Conservation (phyloP, 2,797 vertebrate genomes). For the Microtus californicus region DNA sequence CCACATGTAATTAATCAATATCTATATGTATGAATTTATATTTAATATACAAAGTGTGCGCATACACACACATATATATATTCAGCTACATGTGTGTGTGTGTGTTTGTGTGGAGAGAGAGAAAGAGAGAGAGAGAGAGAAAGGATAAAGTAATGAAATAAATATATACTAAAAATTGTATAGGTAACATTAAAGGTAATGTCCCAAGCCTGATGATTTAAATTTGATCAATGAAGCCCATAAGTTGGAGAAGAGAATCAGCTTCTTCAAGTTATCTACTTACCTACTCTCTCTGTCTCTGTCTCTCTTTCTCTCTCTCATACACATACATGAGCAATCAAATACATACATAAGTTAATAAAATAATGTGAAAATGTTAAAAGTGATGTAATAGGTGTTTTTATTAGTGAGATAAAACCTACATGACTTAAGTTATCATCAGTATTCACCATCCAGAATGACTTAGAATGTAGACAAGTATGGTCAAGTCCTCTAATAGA, state of each 20-base stretch:
- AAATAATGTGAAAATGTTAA: not conserved
- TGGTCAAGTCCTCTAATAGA: not conserved
- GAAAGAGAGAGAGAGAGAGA: too few relatives aligned
- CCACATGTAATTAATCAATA: not conserved
- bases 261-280: not conserved
- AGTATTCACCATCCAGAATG: not conserved
- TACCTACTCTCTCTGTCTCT: not conserved
- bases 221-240: not conserved
- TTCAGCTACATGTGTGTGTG: too few relatives aligned
- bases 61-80: too few relatives aligned
- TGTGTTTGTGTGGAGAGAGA: too few relatives aligned
- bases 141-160: not conserved
- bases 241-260: not conserved
- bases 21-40: not conserved
- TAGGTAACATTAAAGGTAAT: too few relatives aligned
- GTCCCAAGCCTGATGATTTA: not conserved
- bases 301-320: not conserved
- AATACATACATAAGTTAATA: not conserved
- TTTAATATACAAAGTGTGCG: not conserved
- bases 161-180: accelerated
- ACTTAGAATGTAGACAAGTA: not conserved
- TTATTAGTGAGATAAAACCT: not conserved
- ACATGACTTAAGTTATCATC: not conserved
- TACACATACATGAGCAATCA: not conserved
- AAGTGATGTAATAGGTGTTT: not conserved